Conservation (phyloP, 2,888 invertebrate species). For the Gibbula magus region DNA sequence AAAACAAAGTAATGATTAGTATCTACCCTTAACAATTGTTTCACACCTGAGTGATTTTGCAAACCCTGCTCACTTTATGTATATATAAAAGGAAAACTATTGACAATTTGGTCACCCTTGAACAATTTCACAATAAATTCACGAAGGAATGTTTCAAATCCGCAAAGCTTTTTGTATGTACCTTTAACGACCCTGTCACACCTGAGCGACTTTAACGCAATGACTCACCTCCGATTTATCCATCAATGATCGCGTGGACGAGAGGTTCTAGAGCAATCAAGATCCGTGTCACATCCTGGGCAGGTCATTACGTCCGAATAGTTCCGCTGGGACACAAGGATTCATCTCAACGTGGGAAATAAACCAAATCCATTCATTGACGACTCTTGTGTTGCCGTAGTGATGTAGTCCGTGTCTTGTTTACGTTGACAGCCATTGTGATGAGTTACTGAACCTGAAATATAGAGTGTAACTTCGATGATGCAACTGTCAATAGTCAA, state of each 20-base stretch:
- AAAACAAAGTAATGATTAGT: too few species aligned
- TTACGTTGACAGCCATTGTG: not conserved
- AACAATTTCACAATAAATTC: too few species aligned
- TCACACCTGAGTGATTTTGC: not conserved
- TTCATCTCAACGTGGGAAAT: not conserved
- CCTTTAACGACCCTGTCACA: not conserved
- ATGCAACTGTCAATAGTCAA: too few species aligned
- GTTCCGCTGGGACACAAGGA: not conserved
- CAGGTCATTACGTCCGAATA: not conserved
- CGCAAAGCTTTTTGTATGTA: not conserved
- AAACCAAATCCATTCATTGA: not conserved
- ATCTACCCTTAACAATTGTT: not conserved
- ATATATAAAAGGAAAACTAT: too few species aligned
- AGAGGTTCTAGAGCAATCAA: not conserved
- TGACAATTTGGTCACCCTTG: too few species aligned
- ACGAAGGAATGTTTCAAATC: too few species aligned
- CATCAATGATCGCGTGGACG: not conserved
- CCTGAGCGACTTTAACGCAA: not conserved
- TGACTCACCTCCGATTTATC: not conserved
- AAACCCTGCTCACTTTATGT: too few species aligned
- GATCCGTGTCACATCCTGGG: not conserved
- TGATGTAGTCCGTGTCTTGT: not conserved
- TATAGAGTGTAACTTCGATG: too few species aligned
- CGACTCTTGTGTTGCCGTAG: not conserved
- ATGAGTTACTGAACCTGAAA: not conserved